A percentile compares a stretch with the other conserved stretches of the same genome.
Conservation (phyloP, 2,888 invertebrate species). For the Sphinx pinastri region DNA sequence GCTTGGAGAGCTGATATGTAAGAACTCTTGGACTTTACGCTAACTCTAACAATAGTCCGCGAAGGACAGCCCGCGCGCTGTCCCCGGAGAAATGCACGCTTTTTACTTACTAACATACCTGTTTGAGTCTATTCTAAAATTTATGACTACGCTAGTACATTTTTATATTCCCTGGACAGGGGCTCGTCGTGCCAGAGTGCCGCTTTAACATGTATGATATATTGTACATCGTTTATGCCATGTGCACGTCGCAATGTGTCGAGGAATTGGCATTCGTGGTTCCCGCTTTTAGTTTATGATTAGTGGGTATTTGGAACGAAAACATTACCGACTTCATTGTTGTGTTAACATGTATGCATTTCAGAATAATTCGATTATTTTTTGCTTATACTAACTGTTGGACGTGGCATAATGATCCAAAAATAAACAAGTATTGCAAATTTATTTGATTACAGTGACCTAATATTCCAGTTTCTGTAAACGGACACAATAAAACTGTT, state of each 20-base stretch:
- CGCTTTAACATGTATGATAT: neutral
- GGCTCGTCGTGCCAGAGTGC: too few species aligned
- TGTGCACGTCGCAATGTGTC: neutral
- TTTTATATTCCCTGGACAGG: neutral
- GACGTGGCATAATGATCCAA: neutral
- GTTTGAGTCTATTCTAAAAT: neutral
- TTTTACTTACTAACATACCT: conserved; percentile 12
- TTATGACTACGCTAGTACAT: neutral
- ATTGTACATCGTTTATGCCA: neutral
- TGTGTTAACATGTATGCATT: conserved; percentile 17
- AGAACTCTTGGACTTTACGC: conserved; percentile 40
- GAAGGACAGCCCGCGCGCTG: conserved; percentile 3
- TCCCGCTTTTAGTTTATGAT: conserved; percentile 15
- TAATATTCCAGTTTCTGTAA: conserved; percentile 6
- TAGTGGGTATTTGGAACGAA: conserved; percentile 10
- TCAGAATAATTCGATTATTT: conserved; percentile 17
- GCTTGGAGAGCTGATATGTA: conserved; percentile 69
- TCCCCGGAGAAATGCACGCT: conserved; percentile 15
- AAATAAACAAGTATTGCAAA: neutral
- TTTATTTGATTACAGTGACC: neutral
- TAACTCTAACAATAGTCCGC: conserved; percentile 19
- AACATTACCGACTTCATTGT: conserved; percentile 16
- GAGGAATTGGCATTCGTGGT: conserved; percentile 4
- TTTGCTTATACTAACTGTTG: conserved; percentile 18
- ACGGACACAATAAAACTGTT: neutral